phyloP scores from a whole-genome alignment of 35 echinoderm and acorn worm genomes.

The Ophioderma brevispina region DNA sequence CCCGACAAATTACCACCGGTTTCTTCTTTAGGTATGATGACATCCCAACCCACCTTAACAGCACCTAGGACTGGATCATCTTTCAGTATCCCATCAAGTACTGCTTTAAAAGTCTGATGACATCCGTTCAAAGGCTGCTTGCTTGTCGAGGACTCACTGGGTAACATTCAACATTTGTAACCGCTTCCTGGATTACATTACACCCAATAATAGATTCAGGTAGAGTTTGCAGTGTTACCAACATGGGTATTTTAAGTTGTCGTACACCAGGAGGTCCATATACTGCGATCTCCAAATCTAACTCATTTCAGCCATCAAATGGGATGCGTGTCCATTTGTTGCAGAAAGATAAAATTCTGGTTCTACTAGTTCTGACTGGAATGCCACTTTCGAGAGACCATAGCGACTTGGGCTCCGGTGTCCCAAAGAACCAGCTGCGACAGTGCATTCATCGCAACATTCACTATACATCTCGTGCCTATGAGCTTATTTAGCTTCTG shows the following conservation, averaged over 20 bases:
- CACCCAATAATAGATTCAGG: too few species aligned
- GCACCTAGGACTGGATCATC: too few species aligned
- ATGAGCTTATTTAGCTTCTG: too few species aligned
- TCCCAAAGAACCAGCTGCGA: neutral
- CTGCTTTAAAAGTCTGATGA: too few species aligned
- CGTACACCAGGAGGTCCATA: neutral
- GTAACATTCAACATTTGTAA: too few species aligned
- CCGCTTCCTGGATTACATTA: too few species aligned
- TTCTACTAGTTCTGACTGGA: neutral
- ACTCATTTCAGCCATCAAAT: conserved; percentile 59
- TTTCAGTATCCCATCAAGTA: too few species aligned
- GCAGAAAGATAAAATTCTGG: neutral
- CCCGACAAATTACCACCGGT: too few species aligned
- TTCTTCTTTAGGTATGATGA: too few species aligned
- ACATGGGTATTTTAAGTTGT: conserved; percentile 22
- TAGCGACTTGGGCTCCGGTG: neutral
- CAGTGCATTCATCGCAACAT: neutral
- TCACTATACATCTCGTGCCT: neutral
- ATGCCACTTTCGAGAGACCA: neutral
- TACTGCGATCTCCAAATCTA: conserved; percentile 28
- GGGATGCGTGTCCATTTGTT: conserved; percentile 56
- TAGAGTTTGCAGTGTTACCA: conserved; percentile 52
- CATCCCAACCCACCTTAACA: too few species aligned
- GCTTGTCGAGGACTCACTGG: too few species aligned
- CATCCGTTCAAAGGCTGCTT: too few species aligned